Evolutionary conservation across 2,113 vertebrate genomes (phyloP).

Genomic region (Zosterops pallidus): DNA sequence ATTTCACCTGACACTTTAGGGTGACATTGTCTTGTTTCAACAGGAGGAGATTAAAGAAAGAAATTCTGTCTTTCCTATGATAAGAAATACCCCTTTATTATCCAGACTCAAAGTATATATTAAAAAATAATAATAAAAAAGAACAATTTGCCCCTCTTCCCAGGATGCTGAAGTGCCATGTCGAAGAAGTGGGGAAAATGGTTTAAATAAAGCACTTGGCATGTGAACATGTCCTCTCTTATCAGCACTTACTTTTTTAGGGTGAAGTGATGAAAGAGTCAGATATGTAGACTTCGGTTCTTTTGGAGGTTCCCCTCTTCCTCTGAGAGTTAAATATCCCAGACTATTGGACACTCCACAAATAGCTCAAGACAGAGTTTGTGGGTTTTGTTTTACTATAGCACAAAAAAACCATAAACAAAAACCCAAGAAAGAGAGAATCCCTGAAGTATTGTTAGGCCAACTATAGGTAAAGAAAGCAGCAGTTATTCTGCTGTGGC

Average conservation of each 20-base stretch:
- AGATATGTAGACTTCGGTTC: neutral
- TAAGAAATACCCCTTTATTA: neutral
- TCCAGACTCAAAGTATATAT: neutral
- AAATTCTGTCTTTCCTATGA: neutral
- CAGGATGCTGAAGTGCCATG: neutral
- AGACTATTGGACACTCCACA: neutral
- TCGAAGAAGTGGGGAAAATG: neutral
- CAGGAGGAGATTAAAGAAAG: neutral
- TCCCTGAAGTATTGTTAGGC: neutral
- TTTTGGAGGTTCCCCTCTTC: neutral
- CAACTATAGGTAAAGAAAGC: neutral
- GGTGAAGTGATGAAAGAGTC: neutral
- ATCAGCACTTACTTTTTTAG: neutral
- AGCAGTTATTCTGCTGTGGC: neutral
- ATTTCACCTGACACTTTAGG: constrained; percentile 6
- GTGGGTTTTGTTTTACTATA: neutral
- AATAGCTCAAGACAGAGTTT: neutral
- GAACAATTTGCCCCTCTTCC: neutral
- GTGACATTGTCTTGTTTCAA: constrained; percentile 7
- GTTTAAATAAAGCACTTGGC: neutral
- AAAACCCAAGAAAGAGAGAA: neutral
- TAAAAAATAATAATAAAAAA: neutral
- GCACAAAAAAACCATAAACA: neutral
- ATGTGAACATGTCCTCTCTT: neutral
- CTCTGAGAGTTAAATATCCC: neutral